Base-by-base conservation (phyloP, 2,797 vertebrate genomes). In the Tiaroga cobitis region DNA sequence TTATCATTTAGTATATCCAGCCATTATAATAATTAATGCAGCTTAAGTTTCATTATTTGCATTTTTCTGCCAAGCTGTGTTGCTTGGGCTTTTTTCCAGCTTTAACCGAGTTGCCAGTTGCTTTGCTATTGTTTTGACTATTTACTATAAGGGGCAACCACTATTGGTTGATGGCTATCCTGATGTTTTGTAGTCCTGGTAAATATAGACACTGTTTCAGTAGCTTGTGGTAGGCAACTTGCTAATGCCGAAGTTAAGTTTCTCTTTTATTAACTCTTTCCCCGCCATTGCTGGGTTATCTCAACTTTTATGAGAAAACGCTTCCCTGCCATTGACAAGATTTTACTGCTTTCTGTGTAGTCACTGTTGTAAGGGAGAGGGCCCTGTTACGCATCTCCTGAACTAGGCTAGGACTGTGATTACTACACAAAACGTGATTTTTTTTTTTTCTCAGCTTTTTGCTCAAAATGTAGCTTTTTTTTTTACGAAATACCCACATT, bases 41-140 rank as follows among this genome's bases (percentile, higher is more conserved):
- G 37, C 16, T 72, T 56, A 34, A 18, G 21, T 79, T 59, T 19
- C 37, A 32, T 72, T 72, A 18, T 13, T 29, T 59, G 49, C 13
- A 46, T 78, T 70, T 59, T 43, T 70, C 26, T 49, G 49, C 63
- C 8, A 49, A 79, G 67, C 26, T 79, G 2, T 79, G 51, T 78
- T 79, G 37, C 51, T 79, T 72, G 5, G 19, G 65, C 39, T 63
- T 72, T 81, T n/a, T 43, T 61, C 34, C 51, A 61, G 54, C 26
- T 46, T 67, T 37, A 39, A 37, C 29, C 8, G 15, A 83, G 61
- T 77, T 77, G 73, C 63, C 34, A n/a, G 10, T 37, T 19, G 26
- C 41, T 67, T 41, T 34, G 2, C 73, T 43, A 41, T 54, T 59
- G 61, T 43, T 84, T 78, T 10, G 8, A 21, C 3, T 2, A 13